These are phyloP conservation scores for Orthonychiurus folsomi DNA, from an alignment of 2,888 invertebrate genomes.

Conservation along the genomic window DNA sequence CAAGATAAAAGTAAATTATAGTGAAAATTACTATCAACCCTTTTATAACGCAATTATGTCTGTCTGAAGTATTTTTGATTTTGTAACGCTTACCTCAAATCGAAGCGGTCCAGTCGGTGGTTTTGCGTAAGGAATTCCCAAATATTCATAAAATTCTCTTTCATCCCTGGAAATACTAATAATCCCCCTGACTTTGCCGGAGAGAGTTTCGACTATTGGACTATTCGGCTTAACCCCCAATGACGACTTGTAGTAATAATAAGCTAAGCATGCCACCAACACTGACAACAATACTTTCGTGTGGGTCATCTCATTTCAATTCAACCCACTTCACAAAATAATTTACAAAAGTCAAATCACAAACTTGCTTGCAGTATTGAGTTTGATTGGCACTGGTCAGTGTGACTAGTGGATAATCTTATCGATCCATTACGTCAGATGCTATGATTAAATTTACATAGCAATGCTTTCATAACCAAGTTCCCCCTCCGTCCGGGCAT, in stretches of 20 bases:
- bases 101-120: slow-evolving; percentile 25
- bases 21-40: background rate
- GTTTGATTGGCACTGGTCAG: too few species aligned
- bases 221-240: background rate
- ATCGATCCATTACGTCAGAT: too few species aligned
- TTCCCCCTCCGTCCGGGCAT: too few species aligned
- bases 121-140: slow-evolving; percentile 27
- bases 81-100: slow-evolving; percentile 26
- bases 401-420: too few species aligned
- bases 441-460: too few species aligned
- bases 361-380: too few species aligned
- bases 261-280: background rate
- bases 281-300: background rate
- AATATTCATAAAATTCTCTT: slow-evolving; percentile 11
- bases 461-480: too few species aligned
- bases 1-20: slow-evolving; percentile 6
- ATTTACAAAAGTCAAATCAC: too few species aligned
- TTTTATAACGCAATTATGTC: background rate
- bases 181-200: background rate
- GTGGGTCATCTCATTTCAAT: too few species aligned
- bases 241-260: background rate
- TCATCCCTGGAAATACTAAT: background rate
- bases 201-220: background rate
- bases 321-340: too few species aligned
- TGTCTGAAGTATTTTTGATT: background rate